phyloP scores from a whole-genome alignment of 2,888 invertebrate species.

The Drosophila macrospina region DNA sequence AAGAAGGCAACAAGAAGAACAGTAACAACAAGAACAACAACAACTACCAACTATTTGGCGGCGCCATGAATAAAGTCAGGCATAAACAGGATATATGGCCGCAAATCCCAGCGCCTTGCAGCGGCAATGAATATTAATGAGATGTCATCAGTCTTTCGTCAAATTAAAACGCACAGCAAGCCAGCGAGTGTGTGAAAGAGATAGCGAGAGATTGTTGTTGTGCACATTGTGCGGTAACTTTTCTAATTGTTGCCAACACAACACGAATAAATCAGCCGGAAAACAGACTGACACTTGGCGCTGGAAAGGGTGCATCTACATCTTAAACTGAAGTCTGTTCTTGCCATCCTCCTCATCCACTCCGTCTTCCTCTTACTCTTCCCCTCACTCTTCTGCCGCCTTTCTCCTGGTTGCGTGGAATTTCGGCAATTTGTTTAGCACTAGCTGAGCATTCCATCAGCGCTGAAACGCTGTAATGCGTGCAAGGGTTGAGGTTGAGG shows the following conservation, averaged over 20 bases:
- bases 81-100: slow-evolving; percentile 75
- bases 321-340: slow-evolving; percentile 1
- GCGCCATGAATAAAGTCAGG: slow-evolving; percentile 65
- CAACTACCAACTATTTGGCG: slow-evolving; percentile 47
- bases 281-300: slow-evolving; percentile 48
- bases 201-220: slow-evolving; percentile 24
- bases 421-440: slow-evolving; percentile 73
- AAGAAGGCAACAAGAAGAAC: slow-evolving; percentile 14
- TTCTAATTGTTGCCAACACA: slow-evolving; percentile 83
- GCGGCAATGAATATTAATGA: slow-evolving; percentile 86
- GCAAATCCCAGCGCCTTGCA: slow-evolving; percentile 74
- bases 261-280: slow-evolving; percentile 83
- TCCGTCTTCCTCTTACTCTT: slow-evolving; percentile 8
- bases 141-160: slow-evolving; percentile 85
- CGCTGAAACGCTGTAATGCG: not conserved
- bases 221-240: slow-evolving; percentile 81
- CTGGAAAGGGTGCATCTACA: slow-evolving; percentile 40
- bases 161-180: slow-evolving; percentile 80
- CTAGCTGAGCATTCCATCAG: slow-evolving; percentile 64
- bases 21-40: slow-evolving; percentile 1
- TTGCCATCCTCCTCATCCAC: not conserved
- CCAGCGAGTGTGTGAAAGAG: slow-evolving; percentile 25
- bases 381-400: not conserved
- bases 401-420: slow-evolving; percentile 34
- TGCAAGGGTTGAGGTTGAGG: not conserved